A percentile compares a stretch with the other conserved stretches of the same genome.
Evolutionary conservation across 2,888 invertebrate genomes (phyloP).

Genomic region (Heliconius erato): DNA sequence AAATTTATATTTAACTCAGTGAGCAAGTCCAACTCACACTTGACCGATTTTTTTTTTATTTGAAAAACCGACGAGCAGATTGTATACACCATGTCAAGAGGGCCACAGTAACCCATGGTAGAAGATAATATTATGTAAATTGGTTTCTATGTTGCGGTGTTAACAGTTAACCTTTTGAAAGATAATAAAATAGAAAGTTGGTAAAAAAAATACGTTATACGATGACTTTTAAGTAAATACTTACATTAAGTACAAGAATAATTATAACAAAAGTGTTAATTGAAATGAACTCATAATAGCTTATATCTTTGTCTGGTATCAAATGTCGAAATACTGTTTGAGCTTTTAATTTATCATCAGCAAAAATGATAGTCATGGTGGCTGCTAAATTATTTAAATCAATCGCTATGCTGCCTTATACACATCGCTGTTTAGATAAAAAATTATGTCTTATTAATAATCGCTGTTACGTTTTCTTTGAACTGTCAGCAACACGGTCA

Average conservation of each 20-base stretch:
- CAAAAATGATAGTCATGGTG: background rate
- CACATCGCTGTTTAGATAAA: background rate
- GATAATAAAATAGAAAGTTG: too few species aligned
- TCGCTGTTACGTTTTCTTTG: background rate
- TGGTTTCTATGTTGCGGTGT: background rate
- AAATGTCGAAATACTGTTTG: background rate
- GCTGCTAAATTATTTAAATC: background rate
- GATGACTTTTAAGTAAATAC: too few species aligned
- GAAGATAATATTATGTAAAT: slow-evolving; percentile 7
- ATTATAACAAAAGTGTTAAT: background rate
- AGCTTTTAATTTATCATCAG: background rate
- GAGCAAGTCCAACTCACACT: too few species aligned
- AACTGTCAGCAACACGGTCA: background rate
- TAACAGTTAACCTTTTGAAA: background rate
- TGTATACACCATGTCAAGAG: slow-evolving; percentile 4
- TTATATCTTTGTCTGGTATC: background rate
- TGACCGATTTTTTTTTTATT: background rate
- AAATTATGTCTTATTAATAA: background rate
- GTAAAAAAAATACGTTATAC: too few species aligned
- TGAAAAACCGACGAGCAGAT: background rate
- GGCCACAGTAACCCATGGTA: background rate
- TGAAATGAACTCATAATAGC: background rate
- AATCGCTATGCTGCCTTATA: background rate
- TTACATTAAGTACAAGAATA: too few species aligned
- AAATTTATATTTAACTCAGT: too few species aligned